These are phyloP conservation scores for Hippoglossus stenolepis DNA, from an alignment of 2,113 vertebrate genomes.

Conservation along the genomic window DNA sequence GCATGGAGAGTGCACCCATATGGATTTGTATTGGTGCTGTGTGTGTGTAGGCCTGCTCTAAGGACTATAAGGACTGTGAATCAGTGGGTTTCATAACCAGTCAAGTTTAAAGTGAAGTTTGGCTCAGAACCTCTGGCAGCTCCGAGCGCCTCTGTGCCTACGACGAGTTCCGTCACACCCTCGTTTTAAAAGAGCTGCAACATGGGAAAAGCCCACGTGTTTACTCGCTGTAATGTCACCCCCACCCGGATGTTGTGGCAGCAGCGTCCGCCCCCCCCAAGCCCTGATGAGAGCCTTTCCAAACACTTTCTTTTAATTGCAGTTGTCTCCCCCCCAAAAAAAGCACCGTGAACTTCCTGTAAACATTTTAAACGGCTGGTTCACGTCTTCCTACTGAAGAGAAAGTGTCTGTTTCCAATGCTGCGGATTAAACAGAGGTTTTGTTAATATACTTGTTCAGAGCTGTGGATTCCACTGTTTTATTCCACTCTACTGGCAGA, in stretches of 20 bases:
- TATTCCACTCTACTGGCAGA: no score
- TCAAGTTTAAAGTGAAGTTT: conserved; percentile 70
- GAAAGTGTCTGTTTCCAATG: no score
- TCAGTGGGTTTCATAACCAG: conserved; percentile 72
- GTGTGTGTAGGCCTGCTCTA: conserved; percentile 49
- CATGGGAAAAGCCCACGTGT: conserved; percentile 39
- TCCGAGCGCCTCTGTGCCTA: conserved; percentile 48
- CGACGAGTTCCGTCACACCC: conserved; percentile 80
- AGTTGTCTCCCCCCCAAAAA: conserved; percentile 18
- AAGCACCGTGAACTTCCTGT: neutral
- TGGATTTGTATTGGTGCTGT: conserved; percentile 51
- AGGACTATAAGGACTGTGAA: conserved; percentile 65
- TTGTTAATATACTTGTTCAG: no score
- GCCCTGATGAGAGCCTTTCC: conserved; percentile 48
- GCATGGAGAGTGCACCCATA: conserved; percentile 48
- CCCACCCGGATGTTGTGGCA: conserved; percentile 47
- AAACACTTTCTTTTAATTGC: conserved; percentile 43
- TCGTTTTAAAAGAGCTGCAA: neutral
- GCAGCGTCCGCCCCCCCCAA: conserved; percentile 14
- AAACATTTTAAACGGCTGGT: conserved; percentile 2
- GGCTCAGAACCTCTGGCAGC: conserved; percentile 56
- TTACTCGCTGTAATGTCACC: conserved; percentile 34
- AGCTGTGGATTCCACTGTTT: no score
- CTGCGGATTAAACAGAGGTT: no score
- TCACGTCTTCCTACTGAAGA: neutral